Evolutionary conservation across 2,797 vertebrate genomes (phyloP).

Genomic region (Alcedo quadribrachys): DNA sequence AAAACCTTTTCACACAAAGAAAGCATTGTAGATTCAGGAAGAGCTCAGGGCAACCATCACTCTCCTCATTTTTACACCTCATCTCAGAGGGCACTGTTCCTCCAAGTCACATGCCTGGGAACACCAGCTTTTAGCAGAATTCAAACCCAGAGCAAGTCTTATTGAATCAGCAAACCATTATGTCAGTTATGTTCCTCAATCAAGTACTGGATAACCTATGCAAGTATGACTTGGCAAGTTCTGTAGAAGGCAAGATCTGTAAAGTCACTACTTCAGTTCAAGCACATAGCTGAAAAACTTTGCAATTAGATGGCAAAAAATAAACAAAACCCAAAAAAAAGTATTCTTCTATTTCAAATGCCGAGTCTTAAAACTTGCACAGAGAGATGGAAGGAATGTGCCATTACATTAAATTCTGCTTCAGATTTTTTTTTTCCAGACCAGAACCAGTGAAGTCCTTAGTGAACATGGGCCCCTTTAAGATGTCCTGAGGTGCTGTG

Average conservation of each 20-base stretch:
- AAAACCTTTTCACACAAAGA: background rate
- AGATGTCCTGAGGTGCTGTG: background rate
- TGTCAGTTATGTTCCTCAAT: background rate
- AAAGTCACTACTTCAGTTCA: background rate
- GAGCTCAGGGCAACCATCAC: background rate
- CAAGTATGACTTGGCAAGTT: background rate
- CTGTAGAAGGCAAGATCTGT: background rate
- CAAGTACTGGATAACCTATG: background rate
- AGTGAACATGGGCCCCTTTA: background rate
- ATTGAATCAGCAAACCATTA: background rate
- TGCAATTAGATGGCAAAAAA: background rate
- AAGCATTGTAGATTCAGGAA: background rate
- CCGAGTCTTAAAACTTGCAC: background rate
- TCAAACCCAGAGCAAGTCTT: background rate
- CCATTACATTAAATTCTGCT: background rate
- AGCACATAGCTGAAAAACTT: background rate
- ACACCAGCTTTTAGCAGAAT: background rate
- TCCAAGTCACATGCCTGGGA: accelerated
- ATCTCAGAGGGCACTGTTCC: background rate
- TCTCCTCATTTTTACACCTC: background rate
- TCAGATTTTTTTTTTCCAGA: background rate
- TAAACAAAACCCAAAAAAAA: background rate
- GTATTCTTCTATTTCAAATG: background rate
- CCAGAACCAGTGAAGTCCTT: background rate
- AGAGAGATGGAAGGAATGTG: background rate